Evolutionary conservation across 2,113 vertebrate species (phyloP).

Genomic region (Pavo muticus): DNA sequence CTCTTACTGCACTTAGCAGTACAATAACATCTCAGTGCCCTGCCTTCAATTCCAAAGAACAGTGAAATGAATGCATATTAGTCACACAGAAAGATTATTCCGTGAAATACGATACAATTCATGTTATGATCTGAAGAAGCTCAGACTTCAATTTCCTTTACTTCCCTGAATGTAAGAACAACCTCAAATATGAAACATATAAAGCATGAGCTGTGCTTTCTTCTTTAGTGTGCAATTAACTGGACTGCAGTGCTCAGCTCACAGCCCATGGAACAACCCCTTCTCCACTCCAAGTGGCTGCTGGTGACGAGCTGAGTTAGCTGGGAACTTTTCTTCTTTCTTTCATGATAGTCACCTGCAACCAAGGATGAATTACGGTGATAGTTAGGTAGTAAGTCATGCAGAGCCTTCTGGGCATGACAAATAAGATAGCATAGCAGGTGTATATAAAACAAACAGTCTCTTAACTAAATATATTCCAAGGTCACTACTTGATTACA

Average conservation of each 20-base stretch:
- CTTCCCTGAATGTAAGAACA: not conserved
- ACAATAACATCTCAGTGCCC: slow-evolving; percentile 37
- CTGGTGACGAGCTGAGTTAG: not conserved
- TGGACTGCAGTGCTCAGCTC: not conserved
- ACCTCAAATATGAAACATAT: not conserved
- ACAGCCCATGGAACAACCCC: not conserved
- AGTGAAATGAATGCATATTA: slow-evolving; percentile 13
- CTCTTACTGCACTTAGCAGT: slow-evolving; percentile 54
- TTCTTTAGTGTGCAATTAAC: not conserved
- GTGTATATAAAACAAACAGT: not conserved
- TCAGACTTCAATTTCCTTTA: not conserved
- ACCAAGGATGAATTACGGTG: not conserved
- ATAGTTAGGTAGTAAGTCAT: not conserved
- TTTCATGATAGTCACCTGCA: not conserved
- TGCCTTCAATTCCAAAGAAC: slow-evolving; percentile 15
- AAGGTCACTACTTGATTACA: not conserved
- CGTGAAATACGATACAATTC: slow-evolving; percentile 21
- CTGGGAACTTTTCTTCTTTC: not conserved
- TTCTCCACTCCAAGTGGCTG: not conserved
- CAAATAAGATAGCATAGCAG: not conserved
- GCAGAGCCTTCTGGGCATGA: not conserved
- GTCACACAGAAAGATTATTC: slow-evolving; percentile 37
- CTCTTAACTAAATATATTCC: slow-evolving; percentile 12
- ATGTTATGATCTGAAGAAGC: not conserved
- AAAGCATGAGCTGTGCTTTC: not conserved